Conservation (phyloP, 2,113 vertebrate genomes). For the Orthochromis indermauri region DNA sequence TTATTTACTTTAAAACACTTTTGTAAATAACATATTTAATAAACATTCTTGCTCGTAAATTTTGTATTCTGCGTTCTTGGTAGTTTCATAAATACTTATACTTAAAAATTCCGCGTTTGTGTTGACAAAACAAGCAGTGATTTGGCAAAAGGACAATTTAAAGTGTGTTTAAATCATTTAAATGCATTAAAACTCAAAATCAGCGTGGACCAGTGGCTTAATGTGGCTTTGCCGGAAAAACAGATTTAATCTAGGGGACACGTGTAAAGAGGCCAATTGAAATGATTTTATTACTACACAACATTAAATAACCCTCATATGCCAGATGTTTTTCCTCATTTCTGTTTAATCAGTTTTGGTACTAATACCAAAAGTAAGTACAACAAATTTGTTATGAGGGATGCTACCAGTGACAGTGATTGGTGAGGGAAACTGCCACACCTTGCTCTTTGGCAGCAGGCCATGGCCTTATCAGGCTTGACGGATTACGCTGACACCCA, state of each 20-base stretch:
- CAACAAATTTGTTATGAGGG: slow-evolving; percentile 13
- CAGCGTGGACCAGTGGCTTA: background rate
- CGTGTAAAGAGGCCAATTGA: background rate
- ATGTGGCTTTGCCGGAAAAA: background rate
- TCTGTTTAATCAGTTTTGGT: background rate
- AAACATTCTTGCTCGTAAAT: background rate
- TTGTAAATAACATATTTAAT: background rate
- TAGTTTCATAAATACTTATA: background rate
- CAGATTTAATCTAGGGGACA: background rate
- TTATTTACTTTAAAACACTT: background rate
- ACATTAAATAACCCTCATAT: background rate
- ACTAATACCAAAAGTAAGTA: slow-evolving; percentile 11
- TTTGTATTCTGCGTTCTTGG: background rate
- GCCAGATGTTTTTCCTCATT: background rate
- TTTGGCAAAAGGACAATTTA: background rate
- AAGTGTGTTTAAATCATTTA: background rate
- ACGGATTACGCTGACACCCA: slow-evolving; percentile 73
- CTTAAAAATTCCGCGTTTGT: background rate
- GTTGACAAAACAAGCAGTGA: background rate
- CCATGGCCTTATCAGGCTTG: slow-evolving; percentile 58
- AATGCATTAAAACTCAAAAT: background rate
- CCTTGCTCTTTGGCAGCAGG: slow-evolving; percentile 50
- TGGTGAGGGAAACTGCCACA: slow-evolving; percentile 43
- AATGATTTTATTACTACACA: background rate
- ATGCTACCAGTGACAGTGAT: slow-evolving; percentile 39